A percentile compares a stretch with the other conserved stretches of the same genome.
Conservation (phyloP, 2,797 vertebrate species). For the Tenualosa ilisha region DNA sequence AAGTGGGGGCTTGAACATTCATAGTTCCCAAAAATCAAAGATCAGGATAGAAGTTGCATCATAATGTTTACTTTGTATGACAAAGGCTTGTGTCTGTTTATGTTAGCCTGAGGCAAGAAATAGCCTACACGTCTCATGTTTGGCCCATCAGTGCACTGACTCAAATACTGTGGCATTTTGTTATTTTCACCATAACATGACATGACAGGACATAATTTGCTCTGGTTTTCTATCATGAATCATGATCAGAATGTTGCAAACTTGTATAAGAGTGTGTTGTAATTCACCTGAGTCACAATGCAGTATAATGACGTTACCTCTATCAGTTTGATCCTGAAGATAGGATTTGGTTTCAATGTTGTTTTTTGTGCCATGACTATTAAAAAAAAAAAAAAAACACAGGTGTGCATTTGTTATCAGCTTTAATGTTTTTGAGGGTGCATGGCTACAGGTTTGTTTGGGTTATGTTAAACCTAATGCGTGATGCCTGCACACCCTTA, state of each 20-base stretch:
- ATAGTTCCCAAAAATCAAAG: neutral
- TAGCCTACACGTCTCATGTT: neutral
- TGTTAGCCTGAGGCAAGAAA: neutral
- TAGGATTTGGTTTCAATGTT: neutral
- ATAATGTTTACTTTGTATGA: neutral
- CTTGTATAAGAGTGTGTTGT: neutral
- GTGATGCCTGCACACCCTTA: neutral
- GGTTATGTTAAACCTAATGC: no score
- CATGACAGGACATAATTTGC: neutral
- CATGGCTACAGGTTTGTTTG: neutral
- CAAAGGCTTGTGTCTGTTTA: neutral
- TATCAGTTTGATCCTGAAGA: neutral
- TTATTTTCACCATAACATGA: neutral
- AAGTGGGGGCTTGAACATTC: neutral
- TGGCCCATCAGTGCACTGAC: neutral
- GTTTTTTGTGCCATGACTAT: neutral
- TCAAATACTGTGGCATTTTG: constrained; percentile 3
- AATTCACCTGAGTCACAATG: neutral
- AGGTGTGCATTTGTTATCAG: no score
- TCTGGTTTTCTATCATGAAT: neutral
- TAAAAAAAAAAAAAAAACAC: no score
- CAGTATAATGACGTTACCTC: neutral
- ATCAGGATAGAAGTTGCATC: neutral
- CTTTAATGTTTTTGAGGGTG: neutral
- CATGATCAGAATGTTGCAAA: neutral